A percentile compares a stretch with the other conserved stretches of the same genome.
phyloP scores from a whole-genome alignment of 92 coral and sea anemone genomes.

The Zoanthus sansibaricus region DNA sequence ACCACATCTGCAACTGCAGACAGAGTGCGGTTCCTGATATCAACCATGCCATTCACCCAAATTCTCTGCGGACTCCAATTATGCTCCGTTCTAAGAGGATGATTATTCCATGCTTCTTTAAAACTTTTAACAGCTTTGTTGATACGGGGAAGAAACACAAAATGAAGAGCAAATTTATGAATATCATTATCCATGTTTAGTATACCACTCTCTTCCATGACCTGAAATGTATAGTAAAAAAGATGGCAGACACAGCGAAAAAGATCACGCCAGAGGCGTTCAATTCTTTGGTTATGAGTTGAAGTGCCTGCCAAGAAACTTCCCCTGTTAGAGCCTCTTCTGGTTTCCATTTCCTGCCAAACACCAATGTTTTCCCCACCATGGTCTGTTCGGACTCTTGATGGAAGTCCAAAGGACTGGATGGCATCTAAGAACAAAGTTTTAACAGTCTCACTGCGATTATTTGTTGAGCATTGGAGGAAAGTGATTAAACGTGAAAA shows the following conservation, averaged over 20 bases:
- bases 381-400: conserved; percentile 55
- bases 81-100: conserved; percentile 58
- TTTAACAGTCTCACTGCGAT: conserved; percentile 1
- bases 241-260: conserved; percentile 44
- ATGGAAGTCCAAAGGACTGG: conserved; percentile 43
- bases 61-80: conserved; percentile 58
- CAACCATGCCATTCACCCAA: conserved; percentile 58
- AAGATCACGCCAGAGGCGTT: conserved; percentile 68
- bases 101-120: conserved; percentile 62
- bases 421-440: not conserved
- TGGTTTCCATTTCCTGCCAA: conserved; percentile 55
- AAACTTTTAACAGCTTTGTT: conserved; percentile 48
- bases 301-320: conserved; percentile 65
- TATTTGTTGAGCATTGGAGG: conserved; percentile 38
- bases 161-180: conserved; percentile 59
- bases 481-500: conserved; percentile 34
- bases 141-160: conserved; percentile 45
- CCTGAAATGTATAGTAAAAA: conserved; percentile 57
- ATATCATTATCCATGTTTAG: conserved; percentile 48
- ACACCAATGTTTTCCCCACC: conserved; percentile 64
- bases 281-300: conserved; percentile 51
- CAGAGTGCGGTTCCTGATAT: conserved; percentile 35
- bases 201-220: conserved; percentile 58
- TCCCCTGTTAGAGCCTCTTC: conserved; percentile 66
- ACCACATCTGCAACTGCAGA: conserved; percentile 53